A percentile compares a stretch with the other conserved stretches of the same genome.
Conservation (phyloP, 1,140 invertebrate genomes). For the Achatina immaculata region DNA sequence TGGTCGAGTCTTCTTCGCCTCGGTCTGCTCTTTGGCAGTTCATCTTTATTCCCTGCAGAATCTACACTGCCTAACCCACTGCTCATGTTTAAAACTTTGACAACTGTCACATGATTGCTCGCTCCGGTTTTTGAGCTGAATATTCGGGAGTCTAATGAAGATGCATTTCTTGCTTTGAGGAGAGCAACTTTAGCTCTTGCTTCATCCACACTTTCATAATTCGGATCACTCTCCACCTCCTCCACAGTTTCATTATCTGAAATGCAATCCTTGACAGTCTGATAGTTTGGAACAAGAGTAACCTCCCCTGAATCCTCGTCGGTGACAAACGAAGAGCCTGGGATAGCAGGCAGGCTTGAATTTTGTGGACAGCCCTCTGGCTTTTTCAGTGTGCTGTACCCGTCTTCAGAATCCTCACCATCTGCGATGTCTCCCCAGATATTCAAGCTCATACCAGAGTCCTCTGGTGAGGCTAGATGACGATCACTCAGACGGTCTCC, state of each 20-base stretch:
- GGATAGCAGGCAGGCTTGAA: constrained; percentile 12
- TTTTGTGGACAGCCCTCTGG: constrained; percentile 35
- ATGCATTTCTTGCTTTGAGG: background rate
- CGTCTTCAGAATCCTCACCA: constrained; percentile 45
- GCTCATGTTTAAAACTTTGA: background rate
- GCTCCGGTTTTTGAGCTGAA: background rate
- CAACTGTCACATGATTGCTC: background rate
- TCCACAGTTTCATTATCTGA: constrained; percentile 28
- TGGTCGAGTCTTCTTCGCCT: constrained; percentile 26
- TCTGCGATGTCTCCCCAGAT: constrained; percentile 21
- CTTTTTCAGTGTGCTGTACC: constrained; percentile 41
- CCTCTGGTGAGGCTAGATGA: constrained; percentile 41
- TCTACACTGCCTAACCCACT: background rate
- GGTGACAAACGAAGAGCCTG: background rate
- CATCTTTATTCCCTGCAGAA: background rate
- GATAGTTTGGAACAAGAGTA: constrained; percentile 54
- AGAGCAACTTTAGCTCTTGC: constrained; percentile 45
- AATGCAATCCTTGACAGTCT: constrained; percentile 52
- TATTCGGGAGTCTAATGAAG: background rate
- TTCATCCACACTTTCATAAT: constrained; percentile 63
- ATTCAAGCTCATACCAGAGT: constrained; percentile 5
- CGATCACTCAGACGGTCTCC: constrained; percentile 40
- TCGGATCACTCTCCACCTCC: constrained; percentile 56
- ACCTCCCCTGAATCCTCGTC: constrained; percentile 35
- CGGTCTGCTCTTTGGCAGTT: background rate